Evolutionary conservation across 1,140 invertebrate species (phyloP).

Genomic region (Danaus melanippus): DNA sequence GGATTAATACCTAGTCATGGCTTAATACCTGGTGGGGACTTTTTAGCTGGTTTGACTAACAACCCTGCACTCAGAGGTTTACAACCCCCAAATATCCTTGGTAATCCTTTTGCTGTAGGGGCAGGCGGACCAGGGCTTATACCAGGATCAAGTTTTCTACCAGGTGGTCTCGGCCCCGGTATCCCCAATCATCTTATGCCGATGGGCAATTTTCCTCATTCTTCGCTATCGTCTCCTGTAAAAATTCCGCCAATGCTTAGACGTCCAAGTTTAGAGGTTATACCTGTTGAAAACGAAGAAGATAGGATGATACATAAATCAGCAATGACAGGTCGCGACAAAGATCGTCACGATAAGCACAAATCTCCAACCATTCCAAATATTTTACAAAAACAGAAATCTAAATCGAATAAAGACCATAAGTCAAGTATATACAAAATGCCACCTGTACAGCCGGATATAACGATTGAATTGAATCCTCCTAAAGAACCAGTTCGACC

Average conservation of each 20-base stretch:
- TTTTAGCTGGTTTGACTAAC: conserved; percentile 56
- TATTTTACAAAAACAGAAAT: conserved; percentile 67
- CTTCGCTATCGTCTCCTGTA: conserved; percentile 68
- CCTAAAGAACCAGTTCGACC: conserved; percentile 57
- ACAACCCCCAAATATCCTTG: conserved; percentile 48
- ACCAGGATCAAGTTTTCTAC: conserved; percentile 70
- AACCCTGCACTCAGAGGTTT: conserved; percentile 60
- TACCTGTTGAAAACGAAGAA: conserved; percentile 65
- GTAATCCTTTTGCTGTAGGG: conserved; percentile 67
- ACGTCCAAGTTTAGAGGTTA: conserved; percentile 69
- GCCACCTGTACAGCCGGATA: conserved; percentile 66
- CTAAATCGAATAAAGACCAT: conserved; percentile 61
- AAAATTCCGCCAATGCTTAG: conserved; percentile 65
- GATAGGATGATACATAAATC: conserved; percentile 58
- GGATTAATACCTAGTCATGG: conserved; percentile 78
- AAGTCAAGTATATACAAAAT: conserved; percentile 66
- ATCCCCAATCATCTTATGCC: conserved; percentile 57
- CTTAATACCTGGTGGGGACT: conserved; percentile 59
- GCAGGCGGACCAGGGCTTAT: conserved; percentile 55
- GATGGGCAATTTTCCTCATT: conserved; percentile 68
- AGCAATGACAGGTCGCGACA: conserved; percentile 47
- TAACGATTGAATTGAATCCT: conserved; percentile 69
- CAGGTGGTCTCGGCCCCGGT: conserved; percentile 56
- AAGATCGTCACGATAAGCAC: conserved; percentile 64
- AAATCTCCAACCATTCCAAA: conserved; percentile 68